These are phyloP conservation scores for Hyaena hyaena DNA, from an alignment of 2,113 vertebrate species.

Conservation along the genomic window DNA sequence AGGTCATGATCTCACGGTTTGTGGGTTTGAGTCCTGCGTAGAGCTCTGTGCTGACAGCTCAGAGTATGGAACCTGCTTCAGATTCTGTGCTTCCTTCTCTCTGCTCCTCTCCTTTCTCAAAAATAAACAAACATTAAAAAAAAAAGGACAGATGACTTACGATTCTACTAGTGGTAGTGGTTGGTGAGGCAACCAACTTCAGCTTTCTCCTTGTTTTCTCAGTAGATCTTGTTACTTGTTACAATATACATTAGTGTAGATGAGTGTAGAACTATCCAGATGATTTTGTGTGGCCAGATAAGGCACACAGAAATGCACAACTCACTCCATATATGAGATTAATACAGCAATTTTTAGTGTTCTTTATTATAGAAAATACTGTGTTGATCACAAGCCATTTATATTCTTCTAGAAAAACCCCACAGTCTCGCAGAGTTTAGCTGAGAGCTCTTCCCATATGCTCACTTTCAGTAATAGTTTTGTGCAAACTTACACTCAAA, in stretches of 20 bases:
- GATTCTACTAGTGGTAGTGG: neutral
- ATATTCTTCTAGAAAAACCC: neutral
- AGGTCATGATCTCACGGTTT: too few relatives aligned
- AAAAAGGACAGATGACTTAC: neutral
- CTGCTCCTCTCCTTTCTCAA: too few relatives aligned
- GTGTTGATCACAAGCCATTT: neutral
- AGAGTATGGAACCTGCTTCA: too few relatives aligned
- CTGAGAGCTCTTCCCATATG: neutral
- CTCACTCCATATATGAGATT: neutral
- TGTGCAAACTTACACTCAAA: neutral
- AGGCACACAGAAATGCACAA: neutral
- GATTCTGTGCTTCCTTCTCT: too few relatives aligned
- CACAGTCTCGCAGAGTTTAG: neutral
- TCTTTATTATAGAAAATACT: neutral
- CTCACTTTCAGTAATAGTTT: neutral
- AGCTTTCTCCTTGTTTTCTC: slow-evolving; percentile 15
- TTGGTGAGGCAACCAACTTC: neutral
- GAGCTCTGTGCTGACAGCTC: too few relatives aligned
- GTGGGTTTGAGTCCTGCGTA: too few relatives aligned
- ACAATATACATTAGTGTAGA: neutral
- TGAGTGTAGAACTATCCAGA: neutral
- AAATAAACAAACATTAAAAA: too few relatives aligned
- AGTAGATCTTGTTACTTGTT: neutral
- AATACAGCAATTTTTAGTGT: neutral
- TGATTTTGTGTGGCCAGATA: neutral